Evolutionary conservation across 2,888 invertebrate genomes (phyloP), one percentile per base, ranked within the genome.

Genomic region (Lasioglossum zephyrum): DNA sequence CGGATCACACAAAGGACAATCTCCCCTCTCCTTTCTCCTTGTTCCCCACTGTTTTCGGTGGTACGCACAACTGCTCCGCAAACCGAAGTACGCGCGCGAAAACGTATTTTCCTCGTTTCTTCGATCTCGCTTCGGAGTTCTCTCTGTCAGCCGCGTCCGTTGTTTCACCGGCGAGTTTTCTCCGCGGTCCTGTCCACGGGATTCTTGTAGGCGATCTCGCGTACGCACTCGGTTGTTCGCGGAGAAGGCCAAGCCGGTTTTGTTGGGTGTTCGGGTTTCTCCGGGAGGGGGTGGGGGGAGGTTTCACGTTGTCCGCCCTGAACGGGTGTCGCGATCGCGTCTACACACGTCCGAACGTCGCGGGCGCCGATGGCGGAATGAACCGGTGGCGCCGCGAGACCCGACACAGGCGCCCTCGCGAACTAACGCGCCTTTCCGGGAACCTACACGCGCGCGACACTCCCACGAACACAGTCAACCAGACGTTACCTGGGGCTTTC

Each of bases 291-390:
- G n/a, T n/a, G n/a, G n/a, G n/a, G n/a, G n/a, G n/a, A n/a, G n/a
- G n/a, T n/a, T n/a, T 86, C 85, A 82, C 87, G 86, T 83, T 80
- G 87, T 87, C 90, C 90, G 87, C 85, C 90, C 87, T 74, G 36
- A 76, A 79, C 82, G 85, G 80, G 73, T 76, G 47, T 63, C 90
- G 88, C 77, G 82, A 75, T 84, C 91, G 81, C 87, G 87, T 81
- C 80, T 81, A 47, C 82, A 31, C 86, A 93, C 92, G 92, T 93
- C 93, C 92, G 90, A 91, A 88, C 93, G 90, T 91, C 91, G 91
- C 93, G 93, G 89, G 89, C 91, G 92, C 93, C 93, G 90, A 92
- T 92, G 92, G 92, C 93, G 91, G 93, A 94, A 93, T 94, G 93
- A 93, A 91, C 92, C 91, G 89, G 92, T 94, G 93, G 94, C 94